Evolutionary conservation across 2,888 invertebrate genomes (phyloP).

Genomic region (Thereva unica): DNA sequence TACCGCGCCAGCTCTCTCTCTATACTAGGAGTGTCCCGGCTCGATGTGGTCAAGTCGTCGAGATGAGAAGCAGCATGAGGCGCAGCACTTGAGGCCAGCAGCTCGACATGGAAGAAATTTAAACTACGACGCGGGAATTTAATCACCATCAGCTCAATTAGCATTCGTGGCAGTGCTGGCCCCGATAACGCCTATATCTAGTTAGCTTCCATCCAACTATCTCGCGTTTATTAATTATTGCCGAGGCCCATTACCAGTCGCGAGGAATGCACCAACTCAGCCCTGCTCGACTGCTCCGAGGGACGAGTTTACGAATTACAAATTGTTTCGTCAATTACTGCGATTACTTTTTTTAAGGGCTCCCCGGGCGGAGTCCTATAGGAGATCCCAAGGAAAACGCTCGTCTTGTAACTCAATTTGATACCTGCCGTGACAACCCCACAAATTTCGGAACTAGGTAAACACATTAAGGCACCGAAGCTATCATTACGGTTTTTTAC

Average conservation of each 20-base stretch:
- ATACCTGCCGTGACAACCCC: slow-evolving; percentile 13
- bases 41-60: too few relatives aligned
- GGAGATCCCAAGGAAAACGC: not conserved
- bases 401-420: slow-evolving; percentile 16
- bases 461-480: slow-evolving; percentile 28
- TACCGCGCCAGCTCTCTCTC: too few relatives aligned
- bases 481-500: not conserved
- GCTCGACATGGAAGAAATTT: slow-evolving; percentile 20
- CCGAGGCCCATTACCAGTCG: slow-evolving; percentile 1
- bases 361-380: not conserved
- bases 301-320: not conserved
- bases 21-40: too few relatives aligned
- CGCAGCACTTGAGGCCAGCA: slow-evolving; percentile 10
- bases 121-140: slow-evolving; percentile 23
- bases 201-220: slow-evolving; percentile 9
- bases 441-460: slow-evolving; percentile 15
- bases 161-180: slow-evolving; percentile 30
- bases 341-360: not conserved
- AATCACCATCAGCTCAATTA: slow-evolving; percentile 29
- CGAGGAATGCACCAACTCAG: not conserved
- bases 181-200: slow-evolving; percentile 23
- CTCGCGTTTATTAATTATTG: slow-evolving; percentile 11
- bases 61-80: not conserved
- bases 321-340: not conserved
- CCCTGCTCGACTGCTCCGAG: slow-evolving; percentile 1